A percentile compares a stretch with the other conserved stretches of the same genome.
Evolutionary conservation across 2,797 vertebrate species (phyloP).

Genomic region (Phataginus tricuspis): DNA sequence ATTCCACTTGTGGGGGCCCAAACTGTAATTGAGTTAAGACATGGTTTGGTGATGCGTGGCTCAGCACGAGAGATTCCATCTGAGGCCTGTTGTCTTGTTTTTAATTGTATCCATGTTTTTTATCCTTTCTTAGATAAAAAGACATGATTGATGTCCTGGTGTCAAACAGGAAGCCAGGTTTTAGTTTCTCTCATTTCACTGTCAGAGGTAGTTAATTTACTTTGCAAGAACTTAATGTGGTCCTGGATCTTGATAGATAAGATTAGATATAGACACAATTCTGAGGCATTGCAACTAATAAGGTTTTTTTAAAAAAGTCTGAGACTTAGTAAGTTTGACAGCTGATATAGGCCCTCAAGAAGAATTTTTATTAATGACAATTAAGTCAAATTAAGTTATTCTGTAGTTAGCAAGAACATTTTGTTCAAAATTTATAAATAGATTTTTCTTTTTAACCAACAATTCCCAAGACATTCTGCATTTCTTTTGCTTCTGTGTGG

Average conservation of each 20-base stretch:
- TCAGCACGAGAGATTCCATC: not conserved
- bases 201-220: not conserved
- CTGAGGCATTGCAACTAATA: not conserved
- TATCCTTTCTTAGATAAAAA: not conserved
- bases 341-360: not conserved
- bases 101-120: not conserved
- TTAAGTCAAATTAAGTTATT: not conserved
- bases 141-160: not conserved
- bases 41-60: not conserved
- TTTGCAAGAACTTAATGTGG: not conserved
- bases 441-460: not conserved
- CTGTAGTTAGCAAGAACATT: not conserved
- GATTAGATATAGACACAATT: not conserved
- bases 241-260: not conserved
- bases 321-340: not conserved
- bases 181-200: not conserved
- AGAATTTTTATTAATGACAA: not conserved
- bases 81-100: not conserved
- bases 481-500: not conserved
- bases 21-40: not conserved
- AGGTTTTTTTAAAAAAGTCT: not conserved
- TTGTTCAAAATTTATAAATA: conserved; percentile 10
- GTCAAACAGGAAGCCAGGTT: not conserved
- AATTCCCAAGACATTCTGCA: not conserved
- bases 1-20: not conserved